These are phyloP conservation scores for Semnopithecus entellus DNA, from an alignment of 2,113 vertebrate species.

Conservation along the genomic window DNA sequence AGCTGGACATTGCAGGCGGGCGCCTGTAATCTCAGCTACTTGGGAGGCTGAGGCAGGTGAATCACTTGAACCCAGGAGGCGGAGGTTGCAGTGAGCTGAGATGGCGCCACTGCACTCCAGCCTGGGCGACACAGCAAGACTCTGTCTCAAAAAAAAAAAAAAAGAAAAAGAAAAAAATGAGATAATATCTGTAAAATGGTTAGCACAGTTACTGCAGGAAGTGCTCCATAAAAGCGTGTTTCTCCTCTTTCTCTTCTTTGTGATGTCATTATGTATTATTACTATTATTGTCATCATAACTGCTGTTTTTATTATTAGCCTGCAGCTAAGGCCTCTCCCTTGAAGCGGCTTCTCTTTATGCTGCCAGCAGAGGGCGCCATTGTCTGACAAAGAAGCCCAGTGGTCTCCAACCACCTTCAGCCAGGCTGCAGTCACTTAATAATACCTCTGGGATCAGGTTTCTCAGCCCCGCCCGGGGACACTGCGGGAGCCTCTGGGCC, in stretches of 20 bases:
- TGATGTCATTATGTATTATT: not conserved
- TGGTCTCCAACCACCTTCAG: too few species aligned
- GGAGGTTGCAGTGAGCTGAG: too few species aligned
- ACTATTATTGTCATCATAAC: not conserved
- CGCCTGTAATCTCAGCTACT: too few species aligned
- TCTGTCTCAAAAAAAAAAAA: too few species aligned
- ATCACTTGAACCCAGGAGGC: too few species aligned
- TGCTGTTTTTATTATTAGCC: not conserved
- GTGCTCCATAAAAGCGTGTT: not conserved
- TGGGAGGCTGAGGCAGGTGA: too few species aligned
- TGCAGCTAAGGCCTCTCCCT: accelerated
- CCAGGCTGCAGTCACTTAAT: accelerated
- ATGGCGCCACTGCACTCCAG: too few species aligned
- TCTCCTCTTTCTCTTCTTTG: not conserved
- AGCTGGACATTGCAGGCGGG: accelerated
- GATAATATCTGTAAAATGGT: not conserved
- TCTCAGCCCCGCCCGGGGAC: not conserved
- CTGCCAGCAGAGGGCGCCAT: slow-evolving; percentile 59
- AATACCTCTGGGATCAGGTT: not conserved
- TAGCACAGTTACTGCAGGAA: not conserved
- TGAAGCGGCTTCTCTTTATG: not conserved
- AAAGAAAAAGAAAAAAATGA: too few species aligned
- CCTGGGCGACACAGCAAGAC: too few species aligned
- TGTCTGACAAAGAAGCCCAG: not conserved
- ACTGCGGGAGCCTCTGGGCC: not conserved